phyloP scores from a whole-genome alignment of 2,797 vertebrate species.

The Cheracebus regulus region DNA sequence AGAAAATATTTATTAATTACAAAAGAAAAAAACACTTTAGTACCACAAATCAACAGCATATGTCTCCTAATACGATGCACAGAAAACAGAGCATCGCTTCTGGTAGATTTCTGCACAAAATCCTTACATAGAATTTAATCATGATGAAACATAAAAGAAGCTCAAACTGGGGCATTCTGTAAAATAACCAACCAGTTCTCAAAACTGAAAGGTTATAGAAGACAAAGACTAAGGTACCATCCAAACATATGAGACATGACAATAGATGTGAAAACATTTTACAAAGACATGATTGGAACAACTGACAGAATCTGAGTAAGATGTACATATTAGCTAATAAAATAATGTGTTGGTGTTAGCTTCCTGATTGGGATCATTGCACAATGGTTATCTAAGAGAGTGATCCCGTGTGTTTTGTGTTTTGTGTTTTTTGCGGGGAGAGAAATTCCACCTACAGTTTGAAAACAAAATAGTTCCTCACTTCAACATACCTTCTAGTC shows the following conservation, averaged over 20 bases:
- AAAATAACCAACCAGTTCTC: not conserved
- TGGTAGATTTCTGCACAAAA: not conserved
- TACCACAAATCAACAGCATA: not conserved
- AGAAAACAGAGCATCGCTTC: not conserved
- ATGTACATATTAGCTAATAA: not conserved
- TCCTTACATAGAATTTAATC: not conserved
- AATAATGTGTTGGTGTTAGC: not conserved
- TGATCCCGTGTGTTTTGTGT: not conserved
- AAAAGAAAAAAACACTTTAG: not conserved
- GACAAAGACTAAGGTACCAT: not conserved
- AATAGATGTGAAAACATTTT: not conserved
- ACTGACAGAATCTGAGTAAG: not conserved
- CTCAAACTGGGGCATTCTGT: not conserved
- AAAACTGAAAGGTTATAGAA: not conserved
- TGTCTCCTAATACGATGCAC: not conserved
- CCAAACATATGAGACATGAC: not conserved
- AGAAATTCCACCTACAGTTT: not conserved
- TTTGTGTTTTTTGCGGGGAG: not conserved
- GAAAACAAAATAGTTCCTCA: conserved; percentile 5
- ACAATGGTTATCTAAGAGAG: not conserved
- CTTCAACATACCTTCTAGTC: not conserved
- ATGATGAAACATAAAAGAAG: not conserved
- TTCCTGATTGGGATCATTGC: not conserved
- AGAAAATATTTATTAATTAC: not conserved
- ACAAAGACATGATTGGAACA: not conserved